Evolutionary conservation across 2,888 invertebrate species (phyloP), one percentile per base, ranked within the genome.

Genomic region (Aleiodes alternator): DNA sequence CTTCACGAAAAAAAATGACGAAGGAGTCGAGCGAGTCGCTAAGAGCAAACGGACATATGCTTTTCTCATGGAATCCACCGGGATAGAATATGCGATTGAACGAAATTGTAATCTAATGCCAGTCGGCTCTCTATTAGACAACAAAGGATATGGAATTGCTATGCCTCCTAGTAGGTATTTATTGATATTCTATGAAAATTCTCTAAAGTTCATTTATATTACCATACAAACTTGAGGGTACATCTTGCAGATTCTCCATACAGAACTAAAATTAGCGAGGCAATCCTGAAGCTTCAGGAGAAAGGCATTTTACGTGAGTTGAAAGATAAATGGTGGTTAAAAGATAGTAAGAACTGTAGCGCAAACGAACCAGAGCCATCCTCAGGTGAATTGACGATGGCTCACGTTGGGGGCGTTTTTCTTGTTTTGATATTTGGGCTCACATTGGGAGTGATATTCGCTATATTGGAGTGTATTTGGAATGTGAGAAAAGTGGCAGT

Each of bases 1-100:
- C 0, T 97, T 98, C 87, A 95, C 96, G 0, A 92, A 93, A 61
- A 95, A 93, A 82, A 98, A 97, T 87, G 93, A 93, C 23, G 97
- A 97, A 86, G 99, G 98, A 0, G 97, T 98, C 4, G 96, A 97
- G 34, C 92, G 97, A 48, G 98, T 98, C 0, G 92, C 94, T 77
- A 94, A 95, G 86, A 95, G 94, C 14, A 96, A 96, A 87, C 95
- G 96, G 57, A 93, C 94, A 66, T 99, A 98, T 88, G 99, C 99
- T 0, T 99, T 97, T 88, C 92, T 99, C 38, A 98, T 99, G 97
- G 99, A 99, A 90, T 98, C 97, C 0, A 97, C 98, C 0, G 96
- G 96, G 31, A 97, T 99, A 80, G 99, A 99, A 88, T 99, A 98
- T 87, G 95, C 95, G 53, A 95, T 96, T 68, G 96, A 97, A 88